These are phyloP conservation scores for Leucopsar rothschildi DNA, from an alignment of 2,113 vertebrate species.

Conservation along the genomic window DNA sequence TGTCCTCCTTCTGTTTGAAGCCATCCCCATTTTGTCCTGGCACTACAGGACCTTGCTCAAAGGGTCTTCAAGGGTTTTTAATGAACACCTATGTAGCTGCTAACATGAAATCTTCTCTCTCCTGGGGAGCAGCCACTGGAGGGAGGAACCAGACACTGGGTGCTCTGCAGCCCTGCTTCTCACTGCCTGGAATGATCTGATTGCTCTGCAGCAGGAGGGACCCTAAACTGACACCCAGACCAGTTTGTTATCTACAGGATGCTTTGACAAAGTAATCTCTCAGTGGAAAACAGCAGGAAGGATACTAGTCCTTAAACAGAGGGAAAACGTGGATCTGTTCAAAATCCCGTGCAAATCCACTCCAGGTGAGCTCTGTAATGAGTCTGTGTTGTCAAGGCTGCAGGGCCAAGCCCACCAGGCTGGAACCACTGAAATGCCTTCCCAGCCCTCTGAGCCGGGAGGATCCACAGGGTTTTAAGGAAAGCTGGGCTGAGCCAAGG, in stretches of 20 bases:
- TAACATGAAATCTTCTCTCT: background rate
- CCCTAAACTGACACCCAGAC: background rate
- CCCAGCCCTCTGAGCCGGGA: background rate
- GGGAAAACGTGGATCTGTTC: background rate
- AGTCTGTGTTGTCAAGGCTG: background rate
- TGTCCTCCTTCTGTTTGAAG: background rate
- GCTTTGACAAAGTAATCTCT: background rate
- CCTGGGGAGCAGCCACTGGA: background rate
- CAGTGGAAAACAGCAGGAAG: background rate
- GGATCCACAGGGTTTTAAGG: background rate
- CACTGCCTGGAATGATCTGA: background rate
- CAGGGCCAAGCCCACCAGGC: accelerated
- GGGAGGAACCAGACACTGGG: background rate
- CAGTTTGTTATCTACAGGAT: background rate
- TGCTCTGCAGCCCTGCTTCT: background rate
- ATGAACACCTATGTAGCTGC: background rate
- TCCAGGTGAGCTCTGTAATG: background rate
- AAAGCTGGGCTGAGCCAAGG: background rate
- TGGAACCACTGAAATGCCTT: background rate
- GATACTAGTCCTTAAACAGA: background rate
- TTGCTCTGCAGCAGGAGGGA: background rate
- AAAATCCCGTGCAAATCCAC: background rate
- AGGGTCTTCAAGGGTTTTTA: background rate
- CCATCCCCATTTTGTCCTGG: background rate
- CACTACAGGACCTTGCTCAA: background rate